These are phyloP conservation scores for Drosophila orosa DNA, from an alignment of 1,140 invertebrate species.

Conservation along the genomic window DNA sequence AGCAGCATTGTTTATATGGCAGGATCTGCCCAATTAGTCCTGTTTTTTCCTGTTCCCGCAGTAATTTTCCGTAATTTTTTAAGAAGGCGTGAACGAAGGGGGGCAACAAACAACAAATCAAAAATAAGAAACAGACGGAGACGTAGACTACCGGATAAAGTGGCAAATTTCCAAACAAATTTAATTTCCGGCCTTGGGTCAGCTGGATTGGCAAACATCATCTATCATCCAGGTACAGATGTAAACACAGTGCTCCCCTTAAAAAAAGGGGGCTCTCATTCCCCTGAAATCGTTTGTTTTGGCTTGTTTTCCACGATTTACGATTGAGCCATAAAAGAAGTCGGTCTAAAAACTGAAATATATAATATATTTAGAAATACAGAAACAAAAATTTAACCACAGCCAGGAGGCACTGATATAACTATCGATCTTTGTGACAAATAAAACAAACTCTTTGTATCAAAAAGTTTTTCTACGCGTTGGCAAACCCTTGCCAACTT, in stretches of 20 bases:
- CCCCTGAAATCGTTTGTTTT: background rate
- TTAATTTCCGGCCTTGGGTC: slow-evolving; percentile 36
- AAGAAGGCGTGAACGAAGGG: slow-evolving; percentile 9
- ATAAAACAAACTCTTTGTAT: background rate
- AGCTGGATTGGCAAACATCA: slow-evolving; percentile 34
- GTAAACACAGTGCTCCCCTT: background rate
- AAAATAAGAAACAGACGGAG: background rate
- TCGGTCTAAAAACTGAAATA: too few species aligned
- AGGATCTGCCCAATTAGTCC: too few species aligned
- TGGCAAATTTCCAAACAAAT: slow-evolving; percentile 49
- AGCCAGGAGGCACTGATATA: background rate
- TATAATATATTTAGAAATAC: too few species aligned
- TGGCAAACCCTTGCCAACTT: background rate
- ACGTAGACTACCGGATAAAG: background rate
- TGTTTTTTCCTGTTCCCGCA: slow-evolving; percentile 6
- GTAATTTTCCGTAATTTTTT: background rate
- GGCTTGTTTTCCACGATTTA: background rate
- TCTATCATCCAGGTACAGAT: slow-evolving; percentile 35
- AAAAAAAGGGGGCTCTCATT: background rate
- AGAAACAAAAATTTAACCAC: too few species aligned
- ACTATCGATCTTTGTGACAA: background rate
- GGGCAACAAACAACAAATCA: slow-evolving; percentile 20
- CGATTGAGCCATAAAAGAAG: background rate
- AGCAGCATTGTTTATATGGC: too few species aligned
- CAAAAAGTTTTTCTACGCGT: background rate